Percentiles rank a stretch among this genome's conserved stretches.
Conservation (phyloP, 2,113 vertebrate genomes). For the Micromys minutus region DNA sequence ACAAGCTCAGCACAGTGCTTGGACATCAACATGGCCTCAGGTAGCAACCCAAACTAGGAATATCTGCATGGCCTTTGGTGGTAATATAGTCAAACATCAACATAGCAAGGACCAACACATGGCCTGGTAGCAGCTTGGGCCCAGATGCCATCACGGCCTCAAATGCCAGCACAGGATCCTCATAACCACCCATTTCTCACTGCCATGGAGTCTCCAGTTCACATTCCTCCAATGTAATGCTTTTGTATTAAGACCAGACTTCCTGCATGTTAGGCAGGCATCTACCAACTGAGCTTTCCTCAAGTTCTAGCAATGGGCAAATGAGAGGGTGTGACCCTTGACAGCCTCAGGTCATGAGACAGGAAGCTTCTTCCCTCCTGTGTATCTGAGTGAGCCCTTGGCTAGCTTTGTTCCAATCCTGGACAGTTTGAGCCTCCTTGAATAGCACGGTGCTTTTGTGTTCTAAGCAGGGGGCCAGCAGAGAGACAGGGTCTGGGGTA, state of each 20-base stretch:
- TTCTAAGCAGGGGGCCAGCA: background rate
- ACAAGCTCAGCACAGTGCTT: background rate
- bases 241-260: background rate
- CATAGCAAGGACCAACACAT: background rate
- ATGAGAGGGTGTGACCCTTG: rapidly evolving
- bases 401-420: background rate
- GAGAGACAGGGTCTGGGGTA: background rate
- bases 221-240: background rate
- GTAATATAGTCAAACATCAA: background rate
- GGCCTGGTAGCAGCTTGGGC: background rate
- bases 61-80: background rate
- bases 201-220: background rate
- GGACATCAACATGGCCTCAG: background rate
- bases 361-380: background rate
- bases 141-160: background rate
- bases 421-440: background rate
- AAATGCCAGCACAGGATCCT: background rate
- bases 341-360: background rate
- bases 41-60: background rate
- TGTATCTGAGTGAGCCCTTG: background rate
- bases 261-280: background rate
- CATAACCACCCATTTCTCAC: background rate
- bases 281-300: background rate
- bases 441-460: background rate
- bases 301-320: background rate